Percentiles rank a stretch among this genome's conserved stretches.
Evolutionary conservation across 2,888 invertebrate species (phyloP).

Genomic region (Doris montereyensis): DNA sequence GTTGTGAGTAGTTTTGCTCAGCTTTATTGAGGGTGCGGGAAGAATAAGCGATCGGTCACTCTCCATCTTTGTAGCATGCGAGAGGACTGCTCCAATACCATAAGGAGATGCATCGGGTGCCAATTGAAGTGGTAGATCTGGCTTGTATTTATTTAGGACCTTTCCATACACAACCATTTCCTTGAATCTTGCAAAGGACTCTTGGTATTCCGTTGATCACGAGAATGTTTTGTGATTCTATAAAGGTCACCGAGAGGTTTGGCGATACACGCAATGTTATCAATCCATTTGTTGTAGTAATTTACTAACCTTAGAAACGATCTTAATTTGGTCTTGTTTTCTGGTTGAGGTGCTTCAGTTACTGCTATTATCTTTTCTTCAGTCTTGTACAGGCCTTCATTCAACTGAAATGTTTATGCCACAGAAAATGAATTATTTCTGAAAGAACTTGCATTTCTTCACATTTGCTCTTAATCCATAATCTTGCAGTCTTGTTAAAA

Average conservation of each 20-base stretch:
- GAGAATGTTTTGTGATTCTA: too few relatives aligned
- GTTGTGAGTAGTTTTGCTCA: conserved; percentile 62
- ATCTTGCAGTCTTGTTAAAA: too few relatives aligned
- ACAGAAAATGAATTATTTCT: too few relatives aligned
- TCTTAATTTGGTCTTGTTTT: conserved; percentile 39
- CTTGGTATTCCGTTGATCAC: too few relatives aligned
- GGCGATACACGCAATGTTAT: conserved; percentile 45
- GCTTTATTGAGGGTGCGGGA: conserved; percentile 46
- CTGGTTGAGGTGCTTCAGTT: too few relatives aligned
- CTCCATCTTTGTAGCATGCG: conserved; percentile 62
- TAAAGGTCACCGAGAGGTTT: conserved; percentile 51
- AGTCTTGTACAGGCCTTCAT: conserved; percentile 21
- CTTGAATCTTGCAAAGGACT: too few relatives aligned
- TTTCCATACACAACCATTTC: too few relatives aligned
- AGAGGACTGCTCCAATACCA: too few relatives aligned
- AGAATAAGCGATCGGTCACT: conserved; percentile 71
- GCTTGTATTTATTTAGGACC: conserved; percentile 59
- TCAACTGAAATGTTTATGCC: neutral
- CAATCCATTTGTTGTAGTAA: conserved; percentile 56
- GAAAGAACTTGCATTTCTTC: too few relatives aligned
- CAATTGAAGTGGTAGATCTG: conserved; percentile 56
- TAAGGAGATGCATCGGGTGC: conserved; percentile 72
- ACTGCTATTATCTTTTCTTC: conserved; percentile 8
- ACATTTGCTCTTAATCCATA: too few relatives aligned
- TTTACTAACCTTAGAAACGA: conserved; percentile 47